phyloP scores from a whole-genome alignment of 2,888 invertebrate species.

The Philereme vetulata region DNA sequence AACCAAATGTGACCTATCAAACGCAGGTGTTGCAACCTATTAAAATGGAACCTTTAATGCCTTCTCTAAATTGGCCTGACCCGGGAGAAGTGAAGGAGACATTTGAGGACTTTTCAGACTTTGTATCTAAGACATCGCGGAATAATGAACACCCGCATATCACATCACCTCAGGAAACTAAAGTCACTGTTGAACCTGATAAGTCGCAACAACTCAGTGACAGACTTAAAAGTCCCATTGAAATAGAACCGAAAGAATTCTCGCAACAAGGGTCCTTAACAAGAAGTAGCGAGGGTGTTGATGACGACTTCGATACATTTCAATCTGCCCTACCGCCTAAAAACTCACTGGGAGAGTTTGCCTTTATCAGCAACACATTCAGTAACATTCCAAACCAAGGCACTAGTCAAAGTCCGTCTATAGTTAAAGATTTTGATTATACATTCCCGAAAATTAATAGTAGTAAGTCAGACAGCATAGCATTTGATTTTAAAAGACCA shows the following conservation, averaged over 20 bases:
- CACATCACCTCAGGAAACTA: conserved; percentile 24
- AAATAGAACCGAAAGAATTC: conserved; percentile 25
- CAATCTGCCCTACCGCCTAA: conserved; percentile 67
- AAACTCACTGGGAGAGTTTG: conserved; percentile 37
- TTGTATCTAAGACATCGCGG: conserved; percentile 60
- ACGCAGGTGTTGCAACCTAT: conserved; percentile 73
- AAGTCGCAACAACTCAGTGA: conserved; percentile 25
- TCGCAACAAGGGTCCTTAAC: conserved; percentile 10
- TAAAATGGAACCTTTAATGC: conserved; percentile 68
- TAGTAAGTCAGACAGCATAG: conserved; percentile 59
- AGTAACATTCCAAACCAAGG: conserved; percentile 42
- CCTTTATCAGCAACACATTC: conserved; percentile 33
- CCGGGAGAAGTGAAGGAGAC: conserved; percentile 77
- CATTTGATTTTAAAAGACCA: conserved; percentile 46
- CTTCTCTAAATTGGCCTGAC: conserved; percentile 79
- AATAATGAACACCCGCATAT: conserved; percentile 35
- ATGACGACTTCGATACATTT: conserved; percentile 78
- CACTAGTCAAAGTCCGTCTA: conserved; percentile 32
- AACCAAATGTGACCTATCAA: conserved; percentile 51
- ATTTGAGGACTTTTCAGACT: conserved; percentile 75
- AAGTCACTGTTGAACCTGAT: conserved; percentile 22
- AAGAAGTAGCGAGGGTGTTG: conserved; percentile 43
- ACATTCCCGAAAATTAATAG: conserved; percentile 47
- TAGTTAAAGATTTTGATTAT: conserved; percentile 43
- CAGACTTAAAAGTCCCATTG: conserved; percentile 23